A percentile compares a stretch with the other conserved stretches of the same genome.
Evolutionary conservation across 2,113 vertebrate species (phyloP).

Genomic region (Larimichthys crocea): DNA sequence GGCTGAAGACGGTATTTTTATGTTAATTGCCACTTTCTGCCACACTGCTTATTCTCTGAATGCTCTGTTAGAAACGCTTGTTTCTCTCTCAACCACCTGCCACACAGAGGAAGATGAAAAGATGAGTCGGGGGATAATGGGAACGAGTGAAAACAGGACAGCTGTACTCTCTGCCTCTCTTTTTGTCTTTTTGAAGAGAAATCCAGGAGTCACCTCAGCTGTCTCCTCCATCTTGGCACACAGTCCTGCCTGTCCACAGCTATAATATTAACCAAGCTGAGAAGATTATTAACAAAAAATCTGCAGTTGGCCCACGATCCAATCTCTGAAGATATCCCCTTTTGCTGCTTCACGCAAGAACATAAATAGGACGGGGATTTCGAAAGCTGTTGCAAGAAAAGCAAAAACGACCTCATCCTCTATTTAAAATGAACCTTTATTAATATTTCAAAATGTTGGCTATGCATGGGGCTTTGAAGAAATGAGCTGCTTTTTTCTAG

Average conservation of each 20-base stretch:
- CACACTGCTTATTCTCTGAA: conserved; percentile 64
- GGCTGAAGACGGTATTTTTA: conserved; percentile 61
- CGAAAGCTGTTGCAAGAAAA: conserved; percentile 50
- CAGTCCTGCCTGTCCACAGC: conserved; percentile 13
- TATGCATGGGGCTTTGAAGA: conserved; percentile 63
- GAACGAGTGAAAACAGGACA: conserved; percentile 19
- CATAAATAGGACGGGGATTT: conserved; percentile 20
- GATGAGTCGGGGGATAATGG: conserved; percentile 43
- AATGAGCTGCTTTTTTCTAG: conserved; percentile 58
- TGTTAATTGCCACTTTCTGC: conserved; percentile 71
- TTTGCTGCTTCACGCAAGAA: neutral
- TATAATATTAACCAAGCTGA: conserved; percentile 31
- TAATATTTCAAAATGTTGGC: conserved; percentile 73
- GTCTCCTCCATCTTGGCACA: conserved; percentile 39
- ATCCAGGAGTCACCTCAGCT: conserved; percentile 39
- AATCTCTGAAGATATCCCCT: conserved; percentile 24
- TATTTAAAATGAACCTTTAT: conserved; percentile 69
- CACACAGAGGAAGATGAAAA: conserved; percentile 47
- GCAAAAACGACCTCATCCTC: conserved; percentile 58
- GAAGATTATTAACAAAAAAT: conserved; percentile 53
- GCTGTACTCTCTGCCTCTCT: conserved; percentile 26
- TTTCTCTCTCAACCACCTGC: conserved; percentile 68
- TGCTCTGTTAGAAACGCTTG: conserved; percentile 64
- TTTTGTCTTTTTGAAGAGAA: conserved; percentile 53
- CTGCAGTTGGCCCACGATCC: conserved; percentile 17